Evolutionary conservation across 2,113 vertebrate genomes (phyloP).

Genomic region (Istiophorus platypterus): DNA sequence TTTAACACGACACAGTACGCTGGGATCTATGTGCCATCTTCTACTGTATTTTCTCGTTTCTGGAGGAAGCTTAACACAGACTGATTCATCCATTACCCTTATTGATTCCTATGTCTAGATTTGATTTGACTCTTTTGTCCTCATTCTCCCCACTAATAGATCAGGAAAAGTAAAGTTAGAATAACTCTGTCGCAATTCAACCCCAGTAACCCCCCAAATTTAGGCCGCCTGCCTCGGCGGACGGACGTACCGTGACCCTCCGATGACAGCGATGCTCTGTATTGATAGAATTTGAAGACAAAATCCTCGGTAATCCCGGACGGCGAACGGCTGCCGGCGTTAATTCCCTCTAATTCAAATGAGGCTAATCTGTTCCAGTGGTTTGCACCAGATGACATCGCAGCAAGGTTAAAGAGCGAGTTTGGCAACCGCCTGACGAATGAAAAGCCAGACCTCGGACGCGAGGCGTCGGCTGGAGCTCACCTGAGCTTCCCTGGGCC

Average conservation of each 20-base stretch:
- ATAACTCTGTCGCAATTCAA: neutral
- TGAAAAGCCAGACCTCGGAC: neutral
- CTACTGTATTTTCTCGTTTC: neutral
- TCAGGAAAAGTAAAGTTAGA: no score
- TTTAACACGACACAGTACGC: neutral
- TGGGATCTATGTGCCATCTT: neutral
- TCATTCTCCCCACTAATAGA: neutral
- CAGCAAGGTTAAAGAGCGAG: neutral
- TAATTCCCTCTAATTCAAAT: neutral
- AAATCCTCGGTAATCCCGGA: neutral
- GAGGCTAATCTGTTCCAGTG: neutral
- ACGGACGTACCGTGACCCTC: neutral
- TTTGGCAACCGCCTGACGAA: neutral
- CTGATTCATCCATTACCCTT: constrained; percentile 3
- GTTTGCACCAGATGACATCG: neutral
- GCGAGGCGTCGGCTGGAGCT: neutral
- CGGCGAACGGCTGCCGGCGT: neutral
- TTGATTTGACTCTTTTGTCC: constrained; percentile 14
- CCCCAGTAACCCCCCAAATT: neutral
- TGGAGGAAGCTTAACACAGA: neutral
- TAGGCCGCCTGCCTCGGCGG: neutral
- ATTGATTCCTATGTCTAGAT: constrained; percentile 9
- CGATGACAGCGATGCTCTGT: neutral
- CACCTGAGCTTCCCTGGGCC: neutral
- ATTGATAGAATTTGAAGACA: neutral